Conservation (phyloP, 2,113 vertebrate genomes). For the Himantopus leucocephalus region DNA sequence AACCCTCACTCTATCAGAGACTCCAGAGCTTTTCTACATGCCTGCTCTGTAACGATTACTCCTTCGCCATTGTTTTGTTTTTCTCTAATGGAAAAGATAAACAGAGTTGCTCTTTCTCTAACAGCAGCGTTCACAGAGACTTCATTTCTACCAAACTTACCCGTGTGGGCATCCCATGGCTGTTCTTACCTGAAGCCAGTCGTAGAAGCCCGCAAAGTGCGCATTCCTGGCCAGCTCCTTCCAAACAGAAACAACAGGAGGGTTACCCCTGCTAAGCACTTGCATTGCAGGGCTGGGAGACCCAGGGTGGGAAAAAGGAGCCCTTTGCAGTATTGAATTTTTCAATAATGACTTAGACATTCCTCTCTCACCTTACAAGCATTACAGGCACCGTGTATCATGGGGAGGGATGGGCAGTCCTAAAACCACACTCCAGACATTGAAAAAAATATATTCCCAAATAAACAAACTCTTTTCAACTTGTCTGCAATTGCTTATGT, state of each 20-base stretch:
- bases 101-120: background rate
- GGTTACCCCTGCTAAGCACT: background rate
- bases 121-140: background rate
- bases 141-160: background rate
- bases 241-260: conserved; percentile 19
- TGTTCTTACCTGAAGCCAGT: conserved; percentile 78
- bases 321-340: background rate
- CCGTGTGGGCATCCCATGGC: rapidly evolving
- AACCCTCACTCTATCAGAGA: background rate
- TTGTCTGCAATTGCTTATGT: background rate
- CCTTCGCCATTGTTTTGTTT: background rate
- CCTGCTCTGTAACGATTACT: background rate
- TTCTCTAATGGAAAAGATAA: background rate
- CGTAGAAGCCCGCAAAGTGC: conserved; percentile 72
- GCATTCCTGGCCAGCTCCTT: conserved; percentile 85
- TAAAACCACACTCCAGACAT: background rate
- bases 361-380: background rate
- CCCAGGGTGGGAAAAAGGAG: background rate
- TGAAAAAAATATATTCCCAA: background rate
- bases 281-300: background rate
- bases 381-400: background rate
- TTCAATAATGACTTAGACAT: background rate
- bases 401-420: background rate
- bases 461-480: background rate
- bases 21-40: background rate